A percentile compares a stretch with the other conserved stretches of the same genome.
Conservation (phyloP, 2,797 vertebrate genomes). For the Phyllotis vaccarum region DNA sequence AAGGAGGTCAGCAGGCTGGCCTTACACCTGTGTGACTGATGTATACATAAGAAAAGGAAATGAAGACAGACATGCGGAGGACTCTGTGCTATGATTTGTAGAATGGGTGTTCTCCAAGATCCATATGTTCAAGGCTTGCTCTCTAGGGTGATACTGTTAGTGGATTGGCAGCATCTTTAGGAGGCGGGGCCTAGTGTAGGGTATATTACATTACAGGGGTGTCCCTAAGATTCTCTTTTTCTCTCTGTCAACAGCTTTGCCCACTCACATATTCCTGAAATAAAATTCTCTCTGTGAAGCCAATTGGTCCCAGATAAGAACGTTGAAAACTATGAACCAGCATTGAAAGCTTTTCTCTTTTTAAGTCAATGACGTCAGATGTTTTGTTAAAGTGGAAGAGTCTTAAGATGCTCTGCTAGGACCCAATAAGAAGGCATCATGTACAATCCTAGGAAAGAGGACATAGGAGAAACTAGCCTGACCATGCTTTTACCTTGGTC, state of each 20-base stretch:
- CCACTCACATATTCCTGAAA: background rate
- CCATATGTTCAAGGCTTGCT: background rate
- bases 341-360: background rate
- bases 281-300: background rate
- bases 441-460: background rate
- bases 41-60: background rate
- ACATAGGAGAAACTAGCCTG: background rate
- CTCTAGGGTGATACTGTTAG: background rate
- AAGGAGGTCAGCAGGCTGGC: background rate
- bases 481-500: background rate
- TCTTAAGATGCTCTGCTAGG: background rate
- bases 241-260: background rate
- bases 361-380: background rate
- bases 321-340: background rate
- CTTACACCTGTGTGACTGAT: background rate
- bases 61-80: background rate
- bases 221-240: background rate
- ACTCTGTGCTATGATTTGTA: background rate
- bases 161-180: background rate
- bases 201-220: background rate
- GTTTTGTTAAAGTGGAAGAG: background rate
- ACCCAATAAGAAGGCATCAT: background rate
- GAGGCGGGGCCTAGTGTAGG: background rate
- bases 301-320: background rate
- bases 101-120: no score